Percentiles rank a stretch among this genome's conserved stretches.
phyloP scores from a whole-genome alignment of 2,888 invertebrate species.

The Thera obeliscata region DNA sequence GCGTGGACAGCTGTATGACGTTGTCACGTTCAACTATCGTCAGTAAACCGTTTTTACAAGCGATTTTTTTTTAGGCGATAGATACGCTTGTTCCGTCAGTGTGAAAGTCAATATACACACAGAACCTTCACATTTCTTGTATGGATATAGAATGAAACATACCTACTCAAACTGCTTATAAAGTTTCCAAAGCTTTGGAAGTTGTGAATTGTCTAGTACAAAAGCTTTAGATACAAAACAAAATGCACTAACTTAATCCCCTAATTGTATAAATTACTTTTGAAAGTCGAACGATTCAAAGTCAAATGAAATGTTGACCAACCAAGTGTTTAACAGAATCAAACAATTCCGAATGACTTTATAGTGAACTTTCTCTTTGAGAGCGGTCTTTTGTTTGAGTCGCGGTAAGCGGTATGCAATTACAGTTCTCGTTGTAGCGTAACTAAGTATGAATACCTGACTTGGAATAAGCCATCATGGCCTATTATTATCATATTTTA shows the following conservation, averaged over 20 bases:
- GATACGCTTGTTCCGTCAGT: too few species aligned
- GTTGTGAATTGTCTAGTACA: background rate
- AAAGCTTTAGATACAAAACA: slow-evolving; percentile 14
- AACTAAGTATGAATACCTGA: too few species aligned
- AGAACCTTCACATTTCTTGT: too few species aligned
- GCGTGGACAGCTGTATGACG: too few species aligned
- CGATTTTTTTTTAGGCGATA: too few species aligned
- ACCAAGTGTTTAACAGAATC: slow-evolving; percentile 22
- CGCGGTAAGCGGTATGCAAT: background rate
- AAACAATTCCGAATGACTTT: slow-evolving; percentile 12
- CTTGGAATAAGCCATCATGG: too few species aligned
- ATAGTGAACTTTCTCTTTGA: slow-evolving; percentile 12
- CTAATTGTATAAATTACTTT: slow-evolving; percentile 15
- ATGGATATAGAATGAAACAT: too few species aligned
- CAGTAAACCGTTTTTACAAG: too few species aligned
- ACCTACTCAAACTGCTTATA: background rate
- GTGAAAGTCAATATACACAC: too few species aligned
- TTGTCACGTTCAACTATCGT: too few species aligned
- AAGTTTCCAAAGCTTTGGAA: background rate
- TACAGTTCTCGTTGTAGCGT: background rate
- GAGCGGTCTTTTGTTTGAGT: background rate
- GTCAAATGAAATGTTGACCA: slow-evolving; percentile 25
- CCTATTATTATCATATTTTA: too few species aligned
- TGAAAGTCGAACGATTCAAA: slow-evolving; percentile 16
- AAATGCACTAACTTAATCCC: slow-evolving; percentile 17